phyloP scores from a whole-genome alignment of 2,797 vertebrate genomes.

The Numenius phaeopus region DNA sequence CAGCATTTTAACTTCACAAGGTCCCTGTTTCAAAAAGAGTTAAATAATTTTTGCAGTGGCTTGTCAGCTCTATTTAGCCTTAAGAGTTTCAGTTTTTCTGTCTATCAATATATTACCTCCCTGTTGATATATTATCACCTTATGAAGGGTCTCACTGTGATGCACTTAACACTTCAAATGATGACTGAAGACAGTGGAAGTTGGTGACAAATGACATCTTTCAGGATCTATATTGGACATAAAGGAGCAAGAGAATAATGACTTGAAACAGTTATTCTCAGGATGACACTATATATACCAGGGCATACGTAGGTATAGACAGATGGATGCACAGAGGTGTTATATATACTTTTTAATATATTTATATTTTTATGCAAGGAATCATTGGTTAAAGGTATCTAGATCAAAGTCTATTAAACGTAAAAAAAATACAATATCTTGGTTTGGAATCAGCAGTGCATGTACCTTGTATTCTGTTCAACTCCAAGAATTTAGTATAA shows the following conservation, averaged over 20 bases:
- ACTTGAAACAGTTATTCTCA: background rate
- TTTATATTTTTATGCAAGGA: background rate
- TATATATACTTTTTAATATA: background rate
- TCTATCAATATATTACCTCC: background rate
- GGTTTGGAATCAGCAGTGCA: background rate
- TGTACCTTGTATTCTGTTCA: background rate
- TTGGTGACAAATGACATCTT: background rate
- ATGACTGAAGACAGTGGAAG: background rate
- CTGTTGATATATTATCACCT: background rate
- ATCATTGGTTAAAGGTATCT: background rate
- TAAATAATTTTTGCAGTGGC: background rate
- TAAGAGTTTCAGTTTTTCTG: background rate
- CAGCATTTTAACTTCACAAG: background rate
- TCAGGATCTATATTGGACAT: background rate
- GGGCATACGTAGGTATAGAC: background rate
- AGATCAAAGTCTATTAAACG: background rate
- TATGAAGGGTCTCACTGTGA: background rate
- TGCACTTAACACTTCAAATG: slow-evolving; percentile 5
- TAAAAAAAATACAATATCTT: background rate
- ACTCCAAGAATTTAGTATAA: background rate
- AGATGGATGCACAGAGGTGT: background rate
- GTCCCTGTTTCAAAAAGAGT: background rate
- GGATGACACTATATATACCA: background rate
- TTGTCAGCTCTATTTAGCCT: background rate
- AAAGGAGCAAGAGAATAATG: background rate